Evolutionary conservation across 2,888 invertebrate genomes (phyloP).

Genomic region (Bedellia somnulentella): DNA sequence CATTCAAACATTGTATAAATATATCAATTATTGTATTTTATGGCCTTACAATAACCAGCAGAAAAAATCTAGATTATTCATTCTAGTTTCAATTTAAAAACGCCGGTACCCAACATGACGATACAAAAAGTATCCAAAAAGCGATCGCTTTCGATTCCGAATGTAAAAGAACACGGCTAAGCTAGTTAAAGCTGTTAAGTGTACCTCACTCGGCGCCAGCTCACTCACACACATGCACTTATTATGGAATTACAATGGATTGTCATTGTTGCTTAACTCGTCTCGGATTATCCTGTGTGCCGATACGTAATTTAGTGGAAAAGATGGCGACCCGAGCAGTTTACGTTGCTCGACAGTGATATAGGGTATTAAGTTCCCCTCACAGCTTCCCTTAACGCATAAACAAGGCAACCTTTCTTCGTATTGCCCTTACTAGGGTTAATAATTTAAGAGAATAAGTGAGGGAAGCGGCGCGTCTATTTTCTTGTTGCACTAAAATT

Average conservation of each 20-base stretch:
- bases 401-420: conserved; percentile 14
- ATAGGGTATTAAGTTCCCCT: conserved; percentile 57
- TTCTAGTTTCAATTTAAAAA: too few relatives aligned
- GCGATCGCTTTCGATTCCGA: too few relatives aligned
- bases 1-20: too few relatives aligned
- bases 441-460: conserved; percentile 56
- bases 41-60: too few relatives aligned
- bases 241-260: conserved; percentile 26
- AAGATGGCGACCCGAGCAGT: conserved; percentile 57
- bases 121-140: too few relatives aligned
- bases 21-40: too few relatives aligned
- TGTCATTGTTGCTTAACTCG: conserved; percentile 42
- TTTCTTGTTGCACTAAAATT: conserved; percentile 43
- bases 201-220: neutral
- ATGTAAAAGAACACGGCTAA: too few relatives aligned
- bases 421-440: conserved; percentile 50
- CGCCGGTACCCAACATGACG: too few relatives aligned
- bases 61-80: too few relatives aligned
- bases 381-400: conserved; percentile 3
- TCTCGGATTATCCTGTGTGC: conserved; percentile 49
- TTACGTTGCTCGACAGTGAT: conserved; percentile 58
- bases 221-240: conserved; percentile 25
- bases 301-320: conserved; percentile 59
- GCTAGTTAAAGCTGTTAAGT: too few relatives aligned
- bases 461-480: conserved; percentile 29